Evolutionary conservation across 2,888 invertebrate species (phyloP), one percentile per base, ranked within the genome.

Genomic region (Pheosia gnoma): DNA sequence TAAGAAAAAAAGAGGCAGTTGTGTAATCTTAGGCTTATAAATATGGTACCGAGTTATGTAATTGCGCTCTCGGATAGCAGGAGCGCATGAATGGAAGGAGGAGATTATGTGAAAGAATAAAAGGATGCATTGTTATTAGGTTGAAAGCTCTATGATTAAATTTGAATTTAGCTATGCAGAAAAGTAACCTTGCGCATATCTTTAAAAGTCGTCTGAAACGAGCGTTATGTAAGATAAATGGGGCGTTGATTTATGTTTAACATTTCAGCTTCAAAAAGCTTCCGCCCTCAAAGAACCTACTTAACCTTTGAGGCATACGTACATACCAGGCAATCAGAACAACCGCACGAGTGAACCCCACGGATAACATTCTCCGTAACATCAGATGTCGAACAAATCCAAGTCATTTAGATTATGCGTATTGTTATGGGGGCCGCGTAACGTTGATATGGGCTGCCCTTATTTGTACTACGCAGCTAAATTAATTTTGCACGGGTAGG

Each of bases 371-470:
- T 66, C 61, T 58, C 65, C 71, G 65, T 79, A 75, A 80, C 76
- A 78, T 74, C 73, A 72, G 76, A 72, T 79, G 81, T 81, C 76
- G 82, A 81, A 85, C 85, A 84, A 85, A 87, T 83, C 85, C 80
- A 67, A 70, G 75, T 72, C 79, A 79, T 83, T 85, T 79, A 81
- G 82, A 86, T 87, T 84, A 87, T 85, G 82, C 85, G 83, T 84
- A 85, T 86, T 84, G 84, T 83, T 85, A 86, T 83, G 82, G 82
- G 75, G 70, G 70, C 76, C 79, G 74, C 72, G 78, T 82, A 77
- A 70, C 77, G 62, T 71, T 71, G 68, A 72, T 76, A 70, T 67
- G 78, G 69, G 65, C 70, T 65, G 61, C 70, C 76, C 77, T 78
- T 78, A 80, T 82, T 80, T 79, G 77, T 78, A 75, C 71, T 66